A percentile compares a stretch with the other conserved stretches of the same genome.
Evolutionary conservation across 1,140 invertebrate species (phyloP).

Genomic region (Zelostemma sp.): DNA sequence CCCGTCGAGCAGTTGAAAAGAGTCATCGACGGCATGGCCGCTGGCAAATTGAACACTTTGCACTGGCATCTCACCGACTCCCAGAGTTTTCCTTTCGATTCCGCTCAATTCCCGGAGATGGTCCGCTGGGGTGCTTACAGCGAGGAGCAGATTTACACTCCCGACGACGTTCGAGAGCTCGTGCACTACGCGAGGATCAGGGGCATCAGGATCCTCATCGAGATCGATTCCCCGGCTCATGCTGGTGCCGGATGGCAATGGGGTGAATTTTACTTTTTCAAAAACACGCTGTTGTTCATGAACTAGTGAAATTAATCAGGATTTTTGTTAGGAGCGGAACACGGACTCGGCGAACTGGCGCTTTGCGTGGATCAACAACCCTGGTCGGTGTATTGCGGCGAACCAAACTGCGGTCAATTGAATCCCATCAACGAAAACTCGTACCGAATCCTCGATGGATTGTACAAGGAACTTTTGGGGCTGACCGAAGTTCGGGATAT

Average conservation of each 20-base stretch:
- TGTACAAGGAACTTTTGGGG: slow-evolving; percentile 72
- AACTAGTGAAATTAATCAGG: neutral
- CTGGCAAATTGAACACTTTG: slow-evolving; percentile 86
- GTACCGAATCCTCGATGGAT: slow-evolving; percentile 77
- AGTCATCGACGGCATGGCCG: slow-evolving; percentile 84
- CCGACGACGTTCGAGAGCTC: slow-evolving; percentile 78
- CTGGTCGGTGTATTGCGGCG: slow-evolving; percentile 82
- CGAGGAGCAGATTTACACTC: slow-evolving; percentile 77
- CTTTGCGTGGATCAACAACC: slow-evolving; percentile 81
- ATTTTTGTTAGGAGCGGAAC: slow-evolving; percentile 69
- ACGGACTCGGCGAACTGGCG: slow-evolving; percentile 77
- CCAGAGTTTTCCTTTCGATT: slow-evolving; percentile 87
- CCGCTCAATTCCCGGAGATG: slow-evolving; percentile 80
- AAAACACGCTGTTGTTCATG: neutral
- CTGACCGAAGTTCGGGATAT: slow-evolving; percentile 73
- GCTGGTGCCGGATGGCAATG: slow-evolving; percentile 87
- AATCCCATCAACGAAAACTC: slow-evolving; percentile 84
- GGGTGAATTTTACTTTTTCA: slow-evolving; percentile 67
- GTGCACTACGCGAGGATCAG: slow-evolving; percentile 79
- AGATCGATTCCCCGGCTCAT: slow-evolving; percentile 89
- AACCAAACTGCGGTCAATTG: slow-evolving; percentile 88
- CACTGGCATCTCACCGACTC: slow-evolving; percentile 90
- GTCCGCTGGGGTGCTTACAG: slow-evolving; percentile 81
- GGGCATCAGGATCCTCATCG: slow-evolving; percentile 82
- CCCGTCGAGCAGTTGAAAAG: slow-evolving; percentile 75